A percentile compares a stretch with the other conserved stretches of the same genome.
phyloP scores from a whole-genome alignment of 2,113 vertebrate genomes.

The Oncorhynchus clarkii region DNA sequence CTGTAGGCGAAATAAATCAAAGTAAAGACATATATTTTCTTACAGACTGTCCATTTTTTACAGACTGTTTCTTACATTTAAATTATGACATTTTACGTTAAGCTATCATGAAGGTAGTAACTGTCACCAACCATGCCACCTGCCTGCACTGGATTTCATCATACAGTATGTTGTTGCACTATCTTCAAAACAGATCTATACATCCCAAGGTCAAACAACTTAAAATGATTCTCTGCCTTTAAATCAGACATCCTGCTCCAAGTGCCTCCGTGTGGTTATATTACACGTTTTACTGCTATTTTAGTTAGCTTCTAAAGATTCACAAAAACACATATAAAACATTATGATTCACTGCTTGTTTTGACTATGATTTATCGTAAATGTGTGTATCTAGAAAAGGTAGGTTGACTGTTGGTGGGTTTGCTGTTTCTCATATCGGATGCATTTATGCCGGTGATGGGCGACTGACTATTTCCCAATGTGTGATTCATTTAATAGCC shows the following conservation, averaged over 20 bases:
- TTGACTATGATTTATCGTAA: conserved; percentile 17
- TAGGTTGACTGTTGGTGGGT: not conserved
- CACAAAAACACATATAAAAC: conserved; percentile 17
- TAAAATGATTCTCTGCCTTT: not conserved
- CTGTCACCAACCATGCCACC: conserved; percentile 6
- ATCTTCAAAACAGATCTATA: not conserved
- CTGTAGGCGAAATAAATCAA: conserved; percentile 65
- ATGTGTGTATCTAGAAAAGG: conserved; percentile 9
- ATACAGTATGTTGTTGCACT: not conserved
- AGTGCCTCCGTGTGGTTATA: not conserved
- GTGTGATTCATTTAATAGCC: conserved; percentile 35
- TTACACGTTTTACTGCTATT: not conserved
- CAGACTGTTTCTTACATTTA: conserved; percentile 1
- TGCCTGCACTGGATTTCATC: no score
- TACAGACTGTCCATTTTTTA: conserved; percentile 7
- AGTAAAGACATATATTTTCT: not conserved
- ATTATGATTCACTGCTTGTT: conserved; percentile 17
- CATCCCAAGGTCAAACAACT: not conserved
- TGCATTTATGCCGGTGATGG: no score
- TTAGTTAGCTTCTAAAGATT: conserved; percentile 11
- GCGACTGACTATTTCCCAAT: no score
- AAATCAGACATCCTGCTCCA: not conserved
- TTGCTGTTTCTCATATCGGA: not conserved
- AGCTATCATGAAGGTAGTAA: no score
- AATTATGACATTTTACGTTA: not conserved